Conservation (phyloP, 2,113 vertebrate species). For the Archilochus colubris region DNA sequence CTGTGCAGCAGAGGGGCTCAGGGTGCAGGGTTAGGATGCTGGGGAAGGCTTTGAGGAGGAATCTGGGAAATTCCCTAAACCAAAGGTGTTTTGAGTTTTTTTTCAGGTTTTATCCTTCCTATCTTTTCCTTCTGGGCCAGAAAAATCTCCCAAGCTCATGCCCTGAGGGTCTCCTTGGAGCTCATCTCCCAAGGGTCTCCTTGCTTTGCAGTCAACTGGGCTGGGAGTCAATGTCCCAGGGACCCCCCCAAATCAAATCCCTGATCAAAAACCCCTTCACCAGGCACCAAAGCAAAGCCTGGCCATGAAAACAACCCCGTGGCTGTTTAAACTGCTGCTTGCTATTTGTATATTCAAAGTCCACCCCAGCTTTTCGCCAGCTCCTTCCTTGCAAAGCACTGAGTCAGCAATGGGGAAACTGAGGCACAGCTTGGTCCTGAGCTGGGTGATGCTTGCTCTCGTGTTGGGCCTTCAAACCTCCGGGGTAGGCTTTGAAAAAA, state of each 20-base stretch:
- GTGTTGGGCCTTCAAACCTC: not conserved
- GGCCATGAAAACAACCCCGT: not conserved
- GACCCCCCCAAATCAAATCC: not conserved
- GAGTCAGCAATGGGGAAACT: not conserved
- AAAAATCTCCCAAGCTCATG: not conserved
- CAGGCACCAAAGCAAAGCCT: not conserved
- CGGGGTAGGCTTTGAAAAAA: not conserved
- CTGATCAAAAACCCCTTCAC: not conserved
- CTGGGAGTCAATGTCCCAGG: not conserved
- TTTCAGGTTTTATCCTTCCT: not conserved
- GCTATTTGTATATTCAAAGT: constrained; percentile 28
- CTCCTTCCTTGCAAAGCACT: not conserved
- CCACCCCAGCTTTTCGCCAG: not conserved
- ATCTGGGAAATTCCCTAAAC: not conserved
- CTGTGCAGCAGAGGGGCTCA: no score
- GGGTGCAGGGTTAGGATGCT: not conserved
- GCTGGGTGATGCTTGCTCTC: no score
- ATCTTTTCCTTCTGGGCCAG: not conserved
- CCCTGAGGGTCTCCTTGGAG: not conserved
- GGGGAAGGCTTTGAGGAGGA: not conserved
- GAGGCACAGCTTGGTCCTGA: fast-evolving
- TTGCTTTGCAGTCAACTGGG: not conserved
- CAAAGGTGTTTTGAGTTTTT: not conserved
- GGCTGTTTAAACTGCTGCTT: not conserved
- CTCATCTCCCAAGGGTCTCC: not conserved